A percentile compares a stretch with the other conserved stretches of the same genome.
These are phyloP conservation scores for Luperina testacea DNA, from an alignment of 2,888 invertebrate genomes.

Conservation along the genomic window DNA sequence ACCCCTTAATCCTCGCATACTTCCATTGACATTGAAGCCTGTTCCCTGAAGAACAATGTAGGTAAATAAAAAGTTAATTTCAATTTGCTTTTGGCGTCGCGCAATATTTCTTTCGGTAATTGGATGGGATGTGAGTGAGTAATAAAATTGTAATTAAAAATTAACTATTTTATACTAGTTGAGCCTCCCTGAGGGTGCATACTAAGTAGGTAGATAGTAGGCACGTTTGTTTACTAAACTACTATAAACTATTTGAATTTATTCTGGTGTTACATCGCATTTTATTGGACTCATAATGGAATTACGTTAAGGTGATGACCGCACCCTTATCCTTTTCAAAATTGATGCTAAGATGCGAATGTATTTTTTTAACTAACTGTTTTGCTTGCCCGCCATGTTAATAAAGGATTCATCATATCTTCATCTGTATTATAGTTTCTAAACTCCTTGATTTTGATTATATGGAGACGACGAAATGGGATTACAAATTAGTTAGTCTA, in stretches of 20 bases:
- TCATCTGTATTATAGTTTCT: not conserved
- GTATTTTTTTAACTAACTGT: not conserved
- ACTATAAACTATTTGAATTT: conserved; percentile 88
- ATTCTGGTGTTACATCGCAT: conserved; percentile 72
- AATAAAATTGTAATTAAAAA: conserved; percentile 90
- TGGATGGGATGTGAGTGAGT: conserved; percentile 86
- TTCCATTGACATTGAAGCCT: not conserved
- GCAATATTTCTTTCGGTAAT: conserved; percentile 87
- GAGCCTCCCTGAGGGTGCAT: conserved; percentile 87
- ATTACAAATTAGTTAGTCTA: not conserved
- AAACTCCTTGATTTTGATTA: not conserved
- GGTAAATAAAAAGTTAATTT: conserved; percentile 65
- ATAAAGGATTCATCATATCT: not conserved
- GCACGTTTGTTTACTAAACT: conserved; percentile 85
- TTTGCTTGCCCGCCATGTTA: not conserved
- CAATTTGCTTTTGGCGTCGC: conserved; percentile 74
- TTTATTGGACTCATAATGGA: conserved; percentile 73
- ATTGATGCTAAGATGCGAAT: not conserved
- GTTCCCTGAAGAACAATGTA: conserved; percentile 26
- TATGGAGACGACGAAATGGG: not conserved
- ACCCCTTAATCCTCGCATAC: not conserved
- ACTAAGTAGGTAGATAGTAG: conserved; percentile 84
- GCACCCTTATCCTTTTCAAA: conserved; percentile 7
- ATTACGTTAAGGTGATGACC: conserved; percentile 54
- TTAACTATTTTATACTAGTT: conserved; percentile 87